A percentile compares a stretch with the other conserved stretches of the same genome.
These are phyloP conservation scores for Poecilia gillii DNA, from an alignment of 2,797 vertebrate species.

Conservation along the genomic window DNA sequence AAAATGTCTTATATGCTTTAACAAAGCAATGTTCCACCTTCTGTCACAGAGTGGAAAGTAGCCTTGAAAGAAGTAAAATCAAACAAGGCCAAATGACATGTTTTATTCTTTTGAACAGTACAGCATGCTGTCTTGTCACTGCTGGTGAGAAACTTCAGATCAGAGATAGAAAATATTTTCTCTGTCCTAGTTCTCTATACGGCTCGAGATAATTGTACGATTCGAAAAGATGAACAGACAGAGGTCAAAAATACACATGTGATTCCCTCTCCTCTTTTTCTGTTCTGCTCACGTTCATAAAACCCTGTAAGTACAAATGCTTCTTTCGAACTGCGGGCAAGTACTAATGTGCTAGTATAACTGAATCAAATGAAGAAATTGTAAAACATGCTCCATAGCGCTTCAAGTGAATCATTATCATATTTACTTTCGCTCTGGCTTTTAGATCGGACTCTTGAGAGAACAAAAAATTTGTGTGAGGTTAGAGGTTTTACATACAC, in stretches of 20 bases:
- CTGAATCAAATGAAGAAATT: constrained; percentile 48
- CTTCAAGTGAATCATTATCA: constrained; percentile 28
- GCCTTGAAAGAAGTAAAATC: constrained; percentile 32
- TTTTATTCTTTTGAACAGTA: constrained; percentile 12
- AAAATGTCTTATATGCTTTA: not conserved
- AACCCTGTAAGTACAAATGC: constrained; percentile 37
- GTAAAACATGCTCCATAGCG: constrained; percentile 57
- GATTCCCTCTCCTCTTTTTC: constrained; percentile 1
- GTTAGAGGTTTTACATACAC: not conserved
- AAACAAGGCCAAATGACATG: constrained; percentile 22
- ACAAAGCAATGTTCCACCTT: constrained; percentile 7
- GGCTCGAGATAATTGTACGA: not conserved
- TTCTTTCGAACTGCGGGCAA: constrained; percentile 20
- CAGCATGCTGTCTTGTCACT: not conserved
- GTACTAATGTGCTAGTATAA: constrained; percentile 38
- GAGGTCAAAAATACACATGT: constrained; percentile 12
- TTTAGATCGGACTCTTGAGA: not conserved
- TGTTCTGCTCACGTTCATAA: constrained; percentile 21
- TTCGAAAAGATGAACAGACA: constrained; percentile 13
- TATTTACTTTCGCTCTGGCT: constrained; percentile 7
- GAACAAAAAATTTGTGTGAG: not conserved
- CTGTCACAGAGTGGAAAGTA: constrained; percentile 16
- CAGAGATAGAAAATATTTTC: not conserved
- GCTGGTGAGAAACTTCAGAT: not conserved
- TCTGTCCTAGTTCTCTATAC: not conserved